Conservation (phyloP, 64 coral and sea anemone species). For the Montipora cactus region DNA sequence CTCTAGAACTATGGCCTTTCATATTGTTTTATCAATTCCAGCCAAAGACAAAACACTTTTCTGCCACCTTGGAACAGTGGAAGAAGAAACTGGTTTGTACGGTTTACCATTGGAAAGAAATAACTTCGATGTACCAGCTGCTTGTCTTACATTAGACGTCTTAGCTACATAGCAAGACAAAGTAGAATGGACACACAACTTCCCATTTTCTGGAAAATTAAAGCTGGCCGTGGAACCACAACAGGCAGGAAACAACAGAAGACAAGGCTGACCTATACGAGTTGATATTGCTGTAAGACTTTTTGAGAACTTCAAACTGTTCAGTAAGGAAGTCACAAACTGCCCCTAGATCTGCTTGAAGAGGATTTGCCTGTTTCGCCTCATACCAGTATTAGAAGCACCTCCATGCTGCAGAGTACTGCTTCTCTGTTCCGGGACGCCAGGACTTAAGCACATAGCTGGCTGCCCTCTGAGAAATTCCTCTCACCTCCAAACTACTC, state of each 20-base stretch:
- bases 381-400: slow-evolving; percentile 70
- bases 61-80: neutral
- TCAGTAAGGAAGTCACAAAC: slow-evolving; percentile 46
- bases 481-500: neutral
- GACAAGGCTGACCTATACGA: slow-evolving; percentile 68
- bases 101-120: slow-evolving; percentile 31
- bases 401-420: slow-evolving; percentile 60
- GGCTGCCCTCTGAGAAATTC: slow-evolving; percentile 36
- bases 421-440: slow-evolving; percentile 34
- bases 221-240: neutral
- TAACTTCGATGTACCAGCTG: slow-evolving; percentile 4
- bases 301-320: slow-evolving; percentile 12
- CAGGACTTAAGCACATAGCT: slow-evolving; percentile 40
- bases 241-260: slow-evolving; percentile 16
- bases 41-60: neutral
- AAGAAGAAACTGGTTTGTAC: neutral
- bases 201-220: neutral
- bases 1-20: slow-evolving; percentile 11
- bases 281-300: slow-evolving; percentile 62
- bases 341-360: slow-evolving; percentile 27
- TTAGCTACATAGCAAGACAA: slow-evolving; percentile 8
- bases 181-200: neutral
- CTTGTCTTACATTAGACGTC: neutral
- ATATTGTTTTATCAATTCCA: neutral
- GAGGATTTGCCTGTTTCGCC: neutral